Conservation (phyloP, 2,797 vertebrate species). For the Centropyge bicolor region DNA sequence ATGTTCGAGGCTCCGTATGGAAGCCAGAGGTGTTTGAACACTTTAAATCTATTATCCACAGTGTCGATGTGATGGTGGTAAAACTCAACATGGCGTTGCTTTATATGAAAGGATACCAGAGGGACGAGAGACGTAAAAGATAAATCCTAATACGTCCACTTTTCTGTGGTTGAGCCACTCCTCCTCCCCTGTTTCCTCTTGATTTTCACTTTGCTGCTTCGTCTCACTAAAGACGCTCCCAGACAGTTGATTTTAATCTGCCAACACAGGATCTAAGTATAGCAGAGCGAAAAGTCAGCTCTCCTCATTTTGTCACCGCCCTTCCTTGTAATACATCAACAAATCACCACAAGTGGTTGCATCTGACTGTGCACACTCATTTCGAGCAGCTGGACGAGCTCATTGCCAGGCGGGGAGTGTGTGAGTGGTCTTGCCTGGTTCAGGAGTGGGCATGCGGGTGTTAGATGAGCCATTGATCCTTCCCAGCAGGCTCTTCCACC, state of each 20-base stretch:
- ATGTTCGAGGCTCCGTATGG: conserved; percentile 8
- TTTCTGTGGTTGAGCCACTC: neutral
- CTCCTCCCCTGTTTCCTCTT: conserved; percentile 1
- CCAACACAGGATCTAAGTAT: neutral
- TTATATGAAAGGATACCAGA: conserved; percentile 8
- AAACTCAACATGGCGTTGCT: conserved; percentile 16
- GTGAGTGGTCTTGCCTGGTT: conserved; percentile 70
- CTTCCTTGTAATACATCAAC: conserved; percentile 59
- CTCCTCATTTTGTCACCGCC: conserved; percentile 39
- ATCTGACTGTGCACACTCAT: conserved; percentile 69
- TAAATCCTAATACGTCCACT: conserved; percentile 11
- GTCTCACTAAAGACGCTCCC: neutral
- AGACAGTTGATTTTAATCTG: conserved; percentile 7
- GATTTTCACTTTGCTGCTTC: conserved; percentile 1
- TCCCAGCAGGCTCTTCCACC: conserved; percentile 83
- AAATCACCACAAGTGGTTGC: conserved; percentile 63
- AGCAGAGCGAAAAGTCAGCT: conserved; percentile 15
- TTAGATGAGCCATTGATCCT: conserved; percentile 90
- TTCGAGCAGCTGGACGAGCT: conserved; percentile 71
- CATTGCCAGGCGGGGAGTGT: conserved; percentile 75
- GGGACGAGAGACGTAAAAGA: conserved; percentile 16
- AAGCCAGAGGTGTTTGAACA: conserved; percentile 4
- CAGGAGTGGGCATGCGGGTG: conserved; percentile 75
- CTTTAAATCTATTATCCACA: conserved; percentile 3
- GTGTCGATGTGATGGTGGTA: neutral